Base-by-base conservation (phyloP, 2,113 vertebrate species). In the Pseudorhombus dupliciocellatus region DNA sequence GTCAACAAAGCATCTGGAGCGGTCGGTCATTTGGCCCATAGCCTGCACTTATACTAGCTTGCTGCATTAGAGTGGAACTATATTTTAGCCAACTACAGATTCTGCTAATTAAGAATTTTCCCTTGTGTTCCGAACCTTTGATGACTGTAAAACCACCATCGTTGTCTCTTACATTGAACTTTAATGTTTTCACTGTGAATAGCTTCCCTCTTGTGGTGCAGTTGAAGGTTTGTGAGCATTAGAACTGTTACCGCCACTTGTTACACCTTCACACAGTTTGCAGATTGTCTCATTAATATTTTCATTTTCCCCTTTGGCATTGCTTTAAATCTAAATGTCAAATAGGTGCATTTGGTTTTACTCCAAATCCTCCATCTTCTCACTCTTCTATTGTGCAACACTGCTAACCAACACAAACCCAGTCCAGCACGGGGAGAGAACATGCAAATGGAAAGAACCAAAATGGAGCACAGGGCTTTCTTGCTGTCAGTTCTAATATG, bases 401-500 rank as follows among this genome's bases (percentile, higher is more conserved):
- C 15, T 12, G 42, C 5, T 5, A 20, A 20, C 42, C 42, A 46
- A 15, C 4, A 7, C 50, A 52, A 48, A 50, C 6, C 2, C 21
- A 50, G 40, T 44, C 11, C 24, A 55, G 65, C 20, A 70, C n/a
- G 3, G 12, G 22, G n/a, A 22, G 30, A 46, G 21, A 24, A 37
- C 28, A 7, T 21, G 7, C 31, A 42, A 12, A 30, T 7, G 6
- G 28, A 69, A 66, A 62, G 34, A 15, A 72, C 4, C 16, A 16
- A 0, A 22, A 70, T n/a, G n/a, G 21, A 54, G 54, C 44, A 55
- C 59, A 22, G 12, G 44, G 53, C 7, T 2, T 55, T 67, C 5
- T 44, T 15, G 9, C 54, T 62, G 61, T 61, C 52, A 61, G 30
- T 55, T 66, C 34, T 24, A 54, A 9, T 55, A 11, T 74, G 57